A percentile compares a stretch with the other conserved stretches of the same genome.
phyloP scores from a whole-genome alignment of 2,888 invertebrate genomes.

The Coremacera marginata region DNA sequence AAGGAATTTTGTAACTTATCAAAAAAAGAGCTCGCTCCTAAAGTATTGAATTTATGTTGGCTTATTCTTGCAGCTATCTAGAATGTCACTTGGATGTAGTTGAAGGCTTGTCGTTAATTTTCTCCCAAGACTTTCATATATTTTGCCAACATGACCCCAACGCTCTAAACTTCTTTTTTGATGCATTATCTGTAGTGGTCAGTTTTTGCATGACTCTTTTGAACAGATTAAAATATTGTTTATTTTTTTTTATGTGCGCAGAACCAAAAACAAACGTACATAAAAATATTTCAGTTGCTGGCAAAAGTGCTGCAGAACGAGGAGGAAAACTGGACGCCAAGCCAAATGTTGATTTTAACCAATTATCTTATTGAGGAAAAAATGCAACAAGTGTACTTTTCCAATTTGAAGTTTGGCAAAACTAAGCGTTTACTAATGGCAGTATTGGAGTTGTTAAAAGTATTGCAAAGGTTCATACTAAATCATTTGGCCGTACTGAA shows the following conservation, averaged over 20 bases:
- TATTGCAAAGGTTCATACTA: constrained; percentile 42
- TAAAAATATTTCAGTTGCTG: constrained; percentile 17
- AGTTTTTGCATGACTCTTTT: constrained; percentile 1
- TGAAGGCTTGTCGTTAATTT: constrained; percentile 31
- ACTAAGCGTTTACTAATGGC: constrained; percentile 31
- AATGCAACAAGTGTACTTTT: constrained; percentile 37
- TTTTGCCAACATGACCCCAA: constrained; percentile 31
- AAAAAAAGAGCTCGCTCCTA: neutral
- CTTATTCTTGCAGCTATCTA: constrained; percentile 38
- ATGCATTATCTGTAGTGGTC: constrained; percentile 42
- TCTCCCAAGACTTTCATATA: constrained; percentile 42
- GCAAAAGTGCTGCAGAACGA: constrained; percentile 20
- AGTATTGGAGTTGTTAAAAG: constrained; percentile 42
- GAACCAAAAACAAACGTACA: neutral
- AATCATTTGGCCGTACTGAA: too few species aligned
- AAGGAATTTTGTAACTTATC: constrained; percentile 45
- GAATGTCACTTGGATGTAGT: constrained; percentile 39
- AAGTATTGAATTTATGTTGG: neutral
- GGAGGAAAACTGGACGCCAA: neutral
- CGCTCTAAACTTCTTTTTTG: constrained; percentile 41
- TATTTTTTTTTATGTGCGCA: neutral
- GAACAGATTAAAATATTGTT: constrained; percentile 1
- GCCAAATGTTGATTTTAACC: constrained; percentile 17
- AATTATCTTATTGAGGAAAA: constrained; percentile 32
- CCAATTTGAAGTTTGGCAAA: constrained; percentile 12